Conservation (phyloP, 1,140 invertebrate species). For the Bacillus rossius region DNA sequence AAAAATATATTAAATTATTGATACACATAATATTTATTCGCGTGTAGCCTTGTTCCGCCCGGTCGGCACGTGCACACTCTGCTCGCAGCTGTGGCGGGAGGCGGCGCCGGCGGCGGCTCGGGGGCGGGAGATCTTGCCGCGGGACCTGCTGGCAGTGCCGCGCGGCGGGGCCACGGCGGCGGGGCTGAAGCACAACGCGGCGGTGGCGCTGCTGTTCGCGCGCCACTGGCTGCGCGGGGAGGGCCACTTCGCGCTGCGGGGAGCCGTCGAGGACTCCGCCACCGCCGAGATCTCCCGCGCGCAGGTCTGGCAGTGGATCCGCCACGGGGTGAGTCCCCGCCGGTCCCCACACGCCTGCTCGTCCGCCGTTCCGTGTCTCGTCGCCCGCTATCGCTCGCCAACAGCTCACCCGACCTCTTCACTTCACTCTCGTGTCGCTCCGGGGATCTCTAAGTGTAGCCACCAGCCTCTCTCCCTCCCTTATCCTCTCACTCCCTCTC, state of each 20-base stretch:
- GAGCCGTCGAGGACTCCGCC: conserved; percentile 64
- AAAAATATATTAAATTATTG: no score
- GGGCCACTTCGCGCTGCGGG: conserved; percentile 59
- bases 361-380: no score
- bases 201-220: conserved; percentile 58
- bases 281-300: conserved; percentile 67
- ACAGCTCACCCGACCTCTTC: no score
- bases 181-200: conserved; percentile 58
- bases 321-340: conserved; percentile 52
- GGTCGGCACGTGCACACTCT: no score
- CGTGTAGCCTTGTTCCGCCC: no score
- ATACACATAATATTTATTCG: no score
- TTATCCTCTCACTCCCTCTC: no score
- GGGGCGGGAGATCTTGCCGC: conserved; percentile 38
- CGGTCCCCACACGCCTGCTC: no score
- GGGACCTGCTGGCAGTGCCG: conserved; percentile 53
- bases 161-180: conserved; percentile 51
- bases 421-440: no score
- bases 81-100: conserved; percentile 43
- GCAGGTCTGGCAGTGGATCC: conserved; percentile 70
- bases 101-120: conserved; percentile 40
- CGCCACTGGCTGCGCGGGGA: conserved; percentile 60
- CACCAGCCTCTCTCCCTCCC: no score
- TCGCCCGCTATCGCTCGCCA: no score
- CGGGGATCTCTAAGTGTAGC: no score